Evolutionary conservation across 1,140 invertebrate genomes (phyloP).

Genomic region (Drosophila prosaltans): DNA sequence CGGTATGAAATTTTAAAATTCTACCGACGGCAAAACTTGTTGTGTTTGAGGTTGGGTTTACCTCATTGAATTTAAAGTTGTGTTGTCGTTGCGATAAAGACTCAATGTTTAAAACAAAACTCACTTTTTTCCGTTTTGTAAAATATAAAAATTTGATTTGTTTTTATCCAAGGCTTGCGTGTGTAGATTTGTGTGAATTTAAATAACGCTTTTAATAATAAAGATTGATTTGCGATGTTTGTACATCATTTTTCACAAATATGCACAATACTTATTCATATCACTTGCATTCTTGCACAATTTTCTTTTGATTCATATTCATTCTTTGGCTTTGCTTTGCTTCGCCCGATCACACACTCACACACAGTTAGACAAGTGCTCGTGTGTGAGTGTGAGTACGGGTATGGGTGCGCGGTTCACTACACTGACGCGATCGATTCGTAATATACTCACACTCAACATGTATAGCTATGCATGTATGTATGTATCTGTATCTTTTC

Average conservation of each 20-base stretch:
- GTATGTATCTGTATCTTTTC: constrained; percentile 29
- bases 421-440: constrained; percentile 26
- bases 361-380: constrained; percentile 3
- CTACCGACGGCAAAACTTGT: neutral
- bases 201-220: neutral
- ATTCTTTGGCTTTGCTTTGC: constrained; percentile 17
- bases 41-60: neutral
- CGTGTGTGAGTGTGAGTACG: constrained; percentile 12
- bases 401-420: constrained; percentile 15
- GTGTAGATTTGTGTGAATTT: constrained; percentile 3
- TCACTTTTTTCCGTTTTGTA: neutral
- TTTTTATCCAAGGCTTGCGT: neutral
- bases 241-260: constrained; percentile 1
- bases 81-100: neutral
- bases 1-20: neutral
- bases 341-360: constrained; percentile 5
- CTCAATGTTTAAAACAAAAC: neutral
- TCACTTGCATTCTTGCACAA: constrained; percentile 14
- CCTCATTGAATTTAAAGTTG: neutral
- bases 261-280: constrained; percentile 10
- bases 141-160: neutral
- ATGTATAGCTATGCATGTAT: constrained; percentile 27
- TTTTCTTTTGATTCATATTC: constrained; percentile 14
- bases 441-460: constrained; percentile 5
- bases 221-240: neutral